phyloP scores from a whole-genome alignment of 1,140 invertebrate genomes.

The Patella vulgata region DNA sequence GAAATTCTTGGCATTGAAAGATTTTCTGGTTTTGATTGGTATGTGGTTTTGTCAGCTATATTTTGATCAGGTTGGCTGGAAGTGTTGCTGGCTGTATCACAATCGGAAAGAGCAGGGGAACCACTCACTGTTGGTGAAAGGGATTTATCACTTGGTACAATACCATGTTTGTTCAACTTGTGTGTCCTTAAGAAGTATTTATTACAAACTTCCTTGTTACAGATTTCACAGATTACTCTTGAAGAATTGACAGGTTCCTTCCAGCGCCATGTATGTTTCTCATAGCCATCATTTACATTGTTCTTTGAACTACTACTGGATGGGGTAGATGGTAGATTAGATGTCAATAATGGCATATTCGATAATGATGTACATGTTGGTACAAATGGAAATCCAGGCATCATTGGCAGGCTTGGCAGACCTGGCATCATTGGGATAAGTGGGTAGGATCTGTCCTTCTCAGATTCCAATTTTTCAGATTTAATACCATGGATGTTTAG shows the following conservation, averaged over 20 bases:
- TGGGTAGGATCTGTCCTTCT: slow-evolving; percentile 14
- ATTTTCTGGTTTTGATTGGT: slow-evolving; percentile 29
- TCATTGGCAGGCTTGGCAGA: background rate
- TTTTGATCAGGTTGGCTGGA: slow-evolving; percentile 53
- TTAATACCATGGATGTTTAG: slow-evolving; percentile 63
- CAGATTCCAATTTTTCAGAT: slow-evolving; percentile 25
- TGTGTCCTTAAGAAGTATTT: slow-evolving; percentile 94
- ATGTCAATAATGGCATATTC: slow-evolving; percentile 6
- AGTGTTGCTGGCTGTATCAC: slow-evolving; percentile 55
- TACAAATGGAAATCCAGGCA: background rate
- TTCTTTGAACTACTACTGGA: slow-evolving; percentile 9
- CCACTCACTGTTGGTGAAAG: slow-evolving; percentile 59
- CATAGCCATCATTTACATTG: slow-evolving; percentile 34
- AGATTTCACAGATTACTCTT: slow-evolving; percentile 91
- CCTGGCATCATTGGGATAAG: slow-evolving; percentile 12
- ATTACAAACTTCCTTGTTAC: slow-evolving; percentile 97
- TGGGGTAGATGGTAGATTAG: slow-evolving; percentile 22
- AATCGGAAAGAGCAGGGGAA: slow-evolving; percentile 68
- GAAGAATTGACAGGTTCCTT: slow-evolving; percentile 77
- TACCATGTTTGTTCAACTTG: slow-evolving; percentile 95
- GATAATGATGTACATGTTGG: slow-evolving; percentile 11
- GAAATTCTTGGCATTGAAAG: background rate
- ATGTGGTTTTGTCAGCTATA: slow-evolving; percentile 31
- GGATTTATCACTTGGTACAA: slow-evolving; percentile 67
- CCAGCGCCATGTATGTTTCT: slow-evolving; percentile 55